Base-by-base conservation (phyloP, 2,113 vertebrate genomes). In the Mesembrinibis cayennensis region DNA sequence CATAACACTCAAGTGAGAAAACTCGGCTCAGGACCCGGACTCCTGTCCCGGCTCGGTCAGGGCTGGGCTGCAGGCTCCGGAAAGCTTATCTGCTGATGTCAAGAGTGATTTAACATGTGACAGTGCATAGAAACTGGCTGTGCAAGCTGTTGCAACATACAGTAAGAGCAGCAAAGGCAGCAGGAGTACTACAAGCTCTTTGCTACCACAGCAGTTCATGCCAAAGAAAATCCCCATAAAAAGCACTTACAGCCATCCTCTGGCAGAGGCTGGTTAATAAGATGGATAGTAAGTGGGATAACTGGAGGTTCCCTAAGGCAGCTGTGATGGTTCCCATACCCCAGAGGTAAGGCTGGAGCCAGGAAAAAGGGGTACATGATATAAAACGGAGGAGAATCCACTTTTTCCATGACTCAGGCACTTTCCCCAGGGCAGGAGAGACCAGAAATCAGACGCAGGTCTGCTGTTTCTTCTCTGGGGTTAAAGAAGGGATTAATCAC, bases 111-210 rank as follows among this genome's bases (percentile, higher is more conserved):
- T 72, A 94, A 38, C 58, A 70, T 50, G 62, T 77, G 90, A 73
- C 49, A 50, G 49, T 55, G 66, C 20, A 23, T 61, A 53, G 95
- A 96, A 91, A 90, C 73, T 22, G 55, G 32, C 87, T 67, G 30
- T 69, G 78, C 62, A 81, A 87, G 67, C 27, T 78, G 84, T 95
- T 95, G 89, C 87, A 96, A 96, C 63, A 69, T 42, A 85, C 25
- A 86, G 44, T 52, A 82, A 87, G 58, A 81, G 71, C 82, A 74
- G 77, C 26, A 69, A 80, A 90, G 45, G 85, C 79, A 71, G 30
- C 23, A 40, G 62, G 34, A 89, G 34, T 38, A 52, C 70, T 63
- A 59, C 16, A 52, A 67, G 36, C 20, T 9, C 55, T 90, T 66
- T 34, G 30, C 61, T 61, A 36, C 38, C 36, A 67, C 61, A 92